Conservation (phyloP, 2,888 invertebrate genomes). For the Alloscopus bannaensis region DNA sequence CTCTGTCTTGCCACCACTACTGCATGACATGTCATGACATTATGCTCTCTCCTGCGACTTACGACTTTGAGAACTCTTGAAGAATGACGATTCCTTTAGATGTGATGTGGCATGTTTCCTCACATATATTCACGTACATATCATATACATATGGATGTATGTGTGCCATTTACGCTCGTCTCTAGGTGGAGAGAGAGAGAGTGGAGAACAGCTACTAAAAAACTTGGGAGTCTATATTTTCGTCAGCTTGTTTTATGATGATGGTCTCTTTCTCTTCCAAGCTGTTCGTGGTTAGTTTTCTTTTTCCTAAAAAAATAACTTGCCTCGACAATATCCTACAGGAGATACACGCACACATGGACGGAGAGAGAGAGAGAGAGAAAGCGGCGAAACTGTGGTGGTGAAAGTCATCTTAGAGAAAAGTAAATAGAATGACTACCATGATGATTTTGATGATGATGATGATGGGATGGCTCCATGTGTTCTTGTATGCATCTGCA, state of each 20-base stretch:
- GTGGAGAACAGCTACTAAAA: not conserved
- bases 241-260: conserved; percentile 60
- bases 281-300: conserved; percentile 42
- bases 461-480: conserved; percentile 44
- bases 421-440: conserved; percentile 50
- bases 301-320: no score
- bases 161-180: not conserved
- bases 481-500: conserved; percentile 12
- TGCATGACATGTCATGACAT: conserved; percentile 59
- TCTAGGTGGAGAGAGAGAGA: conserved; percentile 19
- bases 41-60: conserved; percentile 56
- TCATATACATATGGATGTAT: not conserved
- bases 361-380: no score
- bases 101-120: conserved; percentile 26
- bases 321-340: no score
- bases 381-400: no score
- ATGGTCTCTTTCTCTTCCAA: conserved; percentile 36
- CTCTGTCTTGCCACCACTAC: conserved; percentile 27
- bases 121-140: conserved; percentile 6
- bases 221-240: conserved; percentile 48
- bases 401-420: conserved; percentile 52
- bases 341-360: no score
- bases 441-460: conserved; percentile 55
- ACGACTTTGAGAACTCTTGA: conserved; percentile 57
- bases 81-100: conserved; percentile 39